These are phyloP conservation scores for Phasianus colchicus DNA, from an alignment of 2,113 vertebrate species.

Conservation along the genomic window DNA sequence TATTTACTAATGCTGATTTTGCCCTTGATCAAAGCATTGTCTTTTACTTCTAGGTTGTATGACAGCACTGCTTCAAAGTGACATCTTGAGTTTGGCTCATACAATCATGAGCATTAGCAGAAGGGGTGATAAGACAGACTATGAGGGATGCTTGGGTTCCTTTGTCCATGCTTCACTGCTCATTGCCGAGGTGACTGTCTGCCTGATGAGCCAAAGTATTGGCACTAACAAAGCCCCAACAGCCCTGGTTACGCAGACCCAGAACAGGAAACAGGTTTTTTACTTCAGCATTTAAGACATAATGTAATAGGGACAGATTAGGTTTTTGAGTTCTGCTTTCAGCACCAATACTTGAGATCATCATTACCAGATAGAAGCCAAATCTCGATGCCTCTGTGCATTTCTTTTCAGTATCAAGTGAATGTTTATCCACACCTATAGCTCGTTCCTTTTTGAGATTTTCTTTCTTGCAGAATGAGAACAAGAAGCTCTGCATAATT, in stretches of 20 bases:
- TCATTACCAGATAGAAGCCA: slow-evolving; percentile 13
- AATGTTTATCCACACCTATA: slow-evolving; percentile 14
- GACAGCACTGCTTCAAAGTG: neutral
- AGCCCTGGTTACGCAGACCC: neutral
- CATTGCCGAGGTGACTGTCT: neutral
- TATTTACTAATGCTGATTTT: neutral
- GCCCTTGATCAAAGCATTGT: neutral
- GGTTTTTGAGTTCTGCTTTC: neutral
- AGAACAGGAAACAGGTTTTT: neutral
- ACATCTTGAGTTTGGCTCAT: neutral
- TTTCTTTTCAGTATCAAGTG: slow-evolving; percentile 27
- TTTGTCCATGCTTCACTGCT: neutral
- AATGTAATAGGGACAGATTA: neutral
- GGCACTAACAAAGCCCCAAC: neutral
- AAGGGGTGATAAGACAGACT: neutral
- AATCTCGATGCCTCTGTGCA: neutral
- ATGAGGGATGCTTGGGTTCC: rapidly evolving
- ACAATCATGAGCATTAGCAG: neutral
- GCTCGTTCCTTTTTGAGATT: slow-evolving; percentile 24
- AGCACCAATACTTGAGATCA: neutral
- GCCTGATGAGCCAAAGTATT: neutral
- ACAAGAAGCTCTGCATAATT: neutral
- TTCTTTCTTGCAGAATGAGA: neutral
- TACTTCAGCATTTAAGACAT: neutral
- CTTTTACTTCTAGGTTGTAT: neutral